Evolutionary conservation across 2,797 vertebrate genomes (phyloP), one percentile per base, ranked within the genome.

Genomic region (Melanotaenia nigrans): DNA sequence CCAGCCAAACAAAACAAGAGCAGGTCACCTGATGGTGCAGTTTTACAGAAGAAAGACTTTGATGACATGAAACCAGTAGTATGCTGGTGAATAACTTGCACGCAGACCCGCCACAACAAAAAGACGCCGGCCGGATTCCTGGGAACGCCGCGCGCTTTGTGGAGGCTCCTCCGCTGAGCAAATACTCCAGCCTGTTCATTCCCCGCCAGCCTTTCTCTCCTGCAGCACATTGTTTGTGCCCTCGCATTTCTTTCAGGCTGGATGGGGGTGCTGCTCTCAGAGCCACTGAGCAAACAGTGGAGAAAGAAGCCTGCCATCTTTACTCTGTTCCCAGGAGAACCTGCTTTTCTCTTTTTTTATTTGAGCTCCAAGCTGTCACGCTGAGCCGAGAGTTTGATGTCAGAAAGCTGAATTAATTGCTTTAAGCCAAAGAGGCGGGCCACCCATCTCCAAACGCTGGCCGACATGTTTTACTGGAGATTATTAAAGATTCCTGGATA

Each of bases 151-250:
- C 93, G 84, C 87, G 94, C 94, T 96, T 97, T 97, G 96, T 96
- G 94, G 93, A 93, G 81, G 93, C 95, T 96, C 96, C 96, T 97
- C 96, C 96, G 95, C 95, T 97, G 94, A 96, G 96, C 94, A 98
- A 98, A 98, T 96, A 98, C 95, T 95, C 94, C 96, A 97, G 95
- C 96, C 96, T 96, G 96, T 94, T 96, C 96, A 94, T 95, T 96
- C 95, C 95, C 93, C 93, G 91, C 94, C 94, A 28, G 25, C 25
- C 25, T 28, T 28, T 28, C 25, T 28, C 25, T 28, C 25, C 25
- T 28, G 25, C 25, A 76, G 95, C 93, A 95, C 96, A 94, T 95
- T 96, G 97, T 97, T 94, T 97, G 96, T 96, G 96, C 94, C 96
- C 95, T 94, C 94, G 95, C 96, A 96, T 97, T 96, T 97, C 95